These are phyloP conservation scores for Amiota communis DNA, from an alignment of 2,888 invertebrate species.

Conservation along the genomic window DNA sequence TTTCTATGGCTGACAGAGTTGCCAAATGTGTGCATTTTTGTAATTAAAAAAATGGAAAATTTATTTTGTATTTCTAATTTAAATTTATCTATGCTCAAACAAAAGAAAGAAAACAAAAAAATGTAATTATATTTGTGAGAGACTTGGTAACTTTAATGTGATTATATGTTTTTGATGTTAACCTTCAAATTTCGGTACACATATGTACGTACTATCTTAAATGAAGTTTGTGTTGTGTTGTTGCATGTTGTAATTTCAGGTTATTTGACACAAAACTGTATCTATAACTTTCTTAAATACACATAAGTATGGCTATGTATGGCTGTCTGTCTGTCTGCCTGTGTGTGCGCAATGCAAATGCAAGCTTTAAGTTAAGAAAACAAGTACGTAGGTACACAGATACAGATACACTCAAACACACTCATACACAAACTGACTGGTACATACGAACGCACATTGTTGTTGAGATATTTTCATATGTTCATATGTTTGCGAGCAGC, in stretches of 20 bases:
- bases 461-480: too few relatives aligned
- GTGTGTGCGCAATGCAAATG: constrained; percentile 44
- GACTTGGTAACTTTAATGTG: background rate
- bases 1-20: constrained; percentile 50
- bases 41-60: background rate
- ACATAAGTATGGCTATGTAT: constrained; percentile 47
- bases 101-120: background rate
- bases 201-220: too few relatives aligned
- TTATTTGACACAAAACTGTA: constrained; percentile 65
- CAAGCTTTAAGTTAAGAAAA: constrained; percentile 13
- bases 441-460: constrained; percentile 30
- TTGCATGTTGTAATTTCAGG: constrained; percentile 61
- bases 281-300: constrained; percentile 60
- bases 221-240: constrained; percentile 13
- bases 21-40: constrained; percentile 62
- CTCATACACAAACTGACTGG: too few relatives aligned
- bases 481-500: too few relatives aligned
- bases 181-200: background rate
- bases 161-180: background rate
- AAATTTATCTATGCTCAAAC: background rate
- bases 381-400: constrained; percentile 36
- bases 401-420: constrained; percentile 25
- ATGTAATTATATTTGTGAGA: background rate
- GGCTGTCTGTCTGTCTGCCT: constrained; percentile 42
- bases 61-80: background rate